These are phyloP conservation scores for Beaufortia kweichowensis DNA, from an alignment of 2,113 vertebrate species.

Conservation along the genomic window DNA sequence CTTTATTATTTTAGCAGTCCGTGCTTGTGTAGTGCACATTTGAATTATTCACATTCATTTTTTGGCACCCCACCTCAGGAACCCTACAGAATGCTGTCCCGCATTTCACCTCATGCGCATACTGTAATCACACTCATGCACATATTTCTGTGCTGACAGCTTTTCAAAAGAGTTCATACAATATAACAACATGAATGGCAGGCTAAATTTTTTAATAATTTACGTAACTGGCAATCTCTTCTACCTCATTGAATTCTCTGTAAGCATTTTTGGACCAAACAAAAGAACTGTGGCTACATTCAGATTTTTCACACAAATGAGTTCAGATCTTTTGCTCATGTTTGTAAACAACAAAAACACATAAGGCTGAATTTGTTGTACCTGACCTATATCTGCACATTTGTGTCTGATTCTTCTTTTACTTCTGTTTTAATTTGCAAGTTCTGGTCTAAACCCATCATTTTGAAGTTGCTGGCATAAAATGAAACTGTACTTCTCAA, in stretches of 20 bases:
- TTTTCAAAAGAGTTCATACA: not conserved
- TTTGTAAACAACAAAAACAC: not conserved
- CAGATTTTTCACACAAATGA: not conserved
- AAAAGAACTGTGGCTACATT: not conserved
- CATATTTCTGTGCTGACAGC: not conserved
- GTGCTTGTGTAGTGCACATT: constrained; percentile 47
- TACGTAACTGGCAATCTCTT: constrained; percentile 36
- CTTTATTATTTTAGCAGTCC: constrained; percentile 51
- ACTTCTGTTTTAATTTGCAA: no score
- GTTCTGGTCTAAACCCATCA: no score
- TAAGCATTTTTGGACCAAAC: constrained; percentile 15
- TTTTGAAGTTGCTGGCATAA: no score
- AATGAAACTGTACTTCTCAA: no score
- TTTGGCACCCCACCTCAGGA: constrained; percentile 4
- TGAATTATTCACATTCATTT: constrained; percentile 72
- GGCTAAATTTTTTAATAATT: constrained; percentile 46
- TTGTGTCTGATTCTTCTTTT: no score
- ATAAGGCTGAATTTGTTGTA: not conserved
- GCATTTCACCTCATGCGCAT: constrained; percentile 33
- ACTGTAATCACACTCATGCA: constrained; percentile 29
- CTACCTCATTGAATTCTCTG: constrained; percentile 18
- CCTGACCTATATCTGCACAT: no score
- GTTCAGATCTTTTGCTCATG: not conserved
- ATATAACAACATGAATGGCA: constrained; percentile 29
- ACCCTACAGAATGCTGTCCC: constrained; percentile 10